Evolutionary conservation across 1,140 invertebrate species (phyloP), one percentile per base, ranked within the genome.

Genomic region (Drosophila simulans): DNA sequence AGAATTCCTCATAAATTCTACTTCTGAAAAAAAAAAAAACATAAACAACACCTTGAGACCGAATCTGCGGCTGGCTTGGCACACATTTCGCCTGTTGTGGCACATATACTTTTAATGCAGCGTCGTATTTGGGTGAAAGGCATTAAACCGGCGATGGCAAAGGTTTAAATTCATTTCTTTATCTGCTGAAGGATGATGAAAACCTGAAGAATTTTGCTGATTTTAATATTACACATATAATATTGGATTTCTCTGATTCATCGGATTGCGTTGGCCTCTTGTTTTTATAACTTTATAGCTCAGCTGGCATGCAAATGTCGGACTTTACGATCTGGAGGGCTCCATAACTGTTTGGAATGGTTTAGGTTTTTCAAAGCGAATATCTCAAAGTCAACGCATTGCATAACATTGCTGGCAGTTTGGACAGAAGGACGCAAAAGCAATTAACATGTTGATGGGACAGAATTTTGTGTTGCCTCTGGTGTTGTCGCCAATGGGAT

Each of bases 381-480:
- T 3, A 10, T 39, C 57, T 46, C 59, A 75, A 75, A 76, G 60
- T 64, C 53, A 73, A 62, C 68, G 40, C 35, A 20, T 76, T 76
- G 72, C 71, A 74, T 58, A 76, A 75, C 52, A 57, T 15, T 25
- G 37, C 27, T 11, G 70, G 31, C 70, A 54, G 40, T 48, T 42
- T 39, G 62, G 68, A 58, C 48, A 66, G 63, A 77, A 76, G 57
- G 71, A 71, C 68, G 66, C 42, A 35, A 74, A 89, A 88, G 83
- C 83, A 88, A 88, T 88, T 88, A 89, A 88, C 84, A 89, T 80
- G 76, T 82, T 83, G 82, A 71, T 86, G 82, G 53, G 54, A 72
- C 43, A 25, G 56, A 54, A 81, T 59, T 63, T 66, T 71, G 52
- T 60, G 39, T 53, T 75, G 56, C 78, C 71, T 66, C 43, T 25